These are phyloP conservation scores for Steinernema khuongi DNA, from an alignment of 1,140 invertebrate genomes.

Conservation along the genomic window DNA sequence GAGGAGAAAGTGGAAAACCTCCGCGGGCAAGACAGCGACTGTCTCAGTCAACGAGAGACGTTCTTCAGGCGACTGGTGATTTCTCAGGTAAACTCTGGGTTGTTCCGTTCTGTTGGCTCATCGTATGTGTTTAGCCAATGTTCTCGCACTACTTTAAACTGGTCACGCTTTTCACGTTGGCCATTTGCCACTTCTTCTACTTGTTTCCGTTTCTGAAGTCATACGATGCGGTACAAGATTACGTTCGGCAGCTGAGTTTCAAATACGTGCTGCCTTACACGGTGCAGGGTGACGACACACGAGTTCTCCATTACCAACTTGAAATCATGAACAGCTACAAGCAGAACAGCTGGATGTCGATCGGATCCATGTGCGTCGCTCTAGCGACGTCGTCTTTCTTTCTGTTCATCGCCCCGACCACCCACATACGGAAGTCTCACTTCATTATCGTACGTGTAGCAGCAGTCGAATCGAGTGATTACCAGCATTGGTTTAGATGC, in stretches of 20 bases:
- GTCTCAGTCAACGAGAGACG: neutral
- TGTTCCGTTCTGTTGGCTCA: neutral
- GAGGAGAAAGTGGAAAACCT: neutral
- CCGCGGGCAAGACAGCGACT: neutral
- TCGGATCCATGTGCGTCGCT: conserved; percentile 51
- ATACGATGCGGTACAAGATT: neutral
- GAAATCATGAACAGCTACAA: conserved; percentile 38
- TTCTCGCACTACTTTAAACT: conserved; percentile 11
- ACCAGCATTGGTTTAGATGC: conserved; percentile 18
- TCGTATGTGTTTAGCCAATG: neutral
- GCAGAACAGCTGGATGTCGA: conserved; percentile 56
- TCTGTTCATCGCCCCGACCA: conserved; percentile 44
- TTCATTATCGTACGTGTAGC: conserved; percentile 15
- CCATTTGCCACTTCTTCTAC: neutral
- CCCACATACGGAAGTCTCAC: conserved; percentile 20
- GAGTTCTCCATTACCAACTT: neutral
- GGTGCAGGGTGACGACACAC: neutral
- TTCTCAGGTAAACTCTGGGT: neutral
- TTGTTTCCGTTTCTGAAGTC: neutral
- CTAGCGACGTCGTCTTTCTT: conserved; percentile 50
- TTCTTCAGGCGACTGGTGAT: neutral
- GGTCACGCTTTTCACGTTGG: neutral
- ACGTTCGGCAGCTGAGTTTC: neutral
- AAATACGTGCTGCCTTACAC: neutral
- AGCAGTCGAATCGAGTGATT: neutral